phyloP scores from a whole-genome alignment of 2,113 vertebrate species.

The Pedetes capensis region DNA sequence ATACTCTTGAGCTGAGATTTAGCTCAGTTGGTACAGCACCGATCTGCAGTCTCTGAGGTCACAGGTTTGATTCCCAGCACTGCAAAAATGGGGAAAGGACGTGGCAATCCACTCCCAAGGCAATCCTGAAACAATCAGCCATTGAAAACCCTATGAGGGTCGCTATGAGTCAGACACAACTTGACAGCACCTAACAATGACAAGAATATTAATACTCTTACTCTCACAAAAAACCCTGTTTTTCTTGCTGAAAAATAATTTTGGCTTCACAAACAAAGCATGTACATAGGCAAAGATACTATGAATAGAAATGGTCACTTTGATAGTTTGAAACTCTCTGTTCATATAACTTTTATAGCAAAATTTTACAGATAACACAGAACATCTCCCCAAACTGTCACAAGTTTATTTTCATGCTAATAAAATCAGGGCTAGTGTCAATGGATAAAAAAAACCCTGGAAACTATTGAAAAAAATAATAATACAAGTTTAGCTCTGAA shows the following conservation, averaged over 20 bases:
- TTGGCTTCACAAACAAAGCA: constrained; percentile 33
- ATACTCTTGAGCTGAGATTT: too few species aligned
- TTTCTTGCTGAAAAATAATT: constrained; percentile 46
- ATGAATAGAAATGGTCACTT: constrained; percentile 31
- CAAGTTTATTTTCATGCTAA: not conserved
- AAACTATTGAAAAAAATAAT: not conserved
- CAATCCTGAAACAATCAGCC: too few species aligned
- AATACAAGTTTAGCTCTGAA: not conserved
- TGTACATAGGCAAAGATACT: not conserved
- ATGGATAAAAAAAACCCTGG: not conserved
- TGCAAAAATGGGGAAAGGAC: too few species aligned
- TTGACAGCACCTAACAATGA: too few species aligned
- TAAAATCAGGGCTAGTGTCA: not conserved
- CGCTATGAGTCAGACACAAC: too few species aligned
- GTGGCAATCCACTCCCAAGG: too few species aligned
- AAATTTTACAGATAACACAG: constrained; percentile 17
- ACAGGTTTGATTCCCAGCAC: too few species aligned
- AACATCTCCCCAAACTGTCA: not conserved
- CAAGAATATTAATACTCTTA: not conserved
- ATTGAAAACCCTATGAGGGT: too few species aligned
- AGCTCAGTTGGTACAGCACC: too few species aligned
- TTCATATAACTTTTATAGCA: constrained; percentile 23
- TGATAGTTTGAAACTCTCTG: constrained; percentile 34
- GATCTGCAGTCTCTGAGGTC: too few species aligned
- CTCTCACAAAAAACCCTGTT: not conserved